A percentile compares a stretch with the other conserved stretches of the same genome.
Evolutionary conservation across 35 echinoderm and acorn worm species (phyloP).

Genomic region (Ptychodera flava): DNA sequence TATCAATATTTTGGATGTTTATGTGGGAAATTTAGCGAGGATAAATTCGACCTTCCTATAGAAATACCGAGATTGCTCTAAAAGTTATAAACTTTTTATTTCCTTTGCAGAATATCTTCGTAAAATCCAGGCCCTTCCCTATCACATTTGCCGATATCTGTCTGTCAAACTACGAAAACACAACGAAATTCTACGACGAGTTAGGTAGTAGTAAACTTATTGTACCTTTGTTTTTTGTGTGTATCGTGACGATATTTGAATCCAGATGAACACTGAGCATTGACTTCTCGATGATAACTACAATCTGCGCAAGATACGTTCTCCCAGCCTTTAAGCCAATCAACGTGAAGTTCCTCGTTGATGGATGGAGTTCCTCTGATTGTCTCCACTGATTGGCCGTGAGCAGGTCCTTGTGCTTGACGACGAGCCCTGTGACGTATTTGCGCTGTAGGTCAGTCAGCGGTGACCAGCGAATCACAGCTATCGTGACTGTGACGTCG

Average conservation of each 20-base stretch:
- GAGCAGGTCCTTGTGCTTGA: constrained; percentile 61
- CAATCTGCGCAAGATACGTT: neutral
- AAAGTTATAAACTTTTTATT: too few relatives aligned
- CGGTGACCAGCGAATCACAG: constrained; percentile 57
- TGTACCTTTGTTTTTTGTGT: neutral
- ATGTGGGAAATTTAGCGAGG: neutral
- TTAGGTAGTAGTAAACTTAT: too few relatives aligned
- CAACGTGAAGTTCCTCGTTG: neutral
- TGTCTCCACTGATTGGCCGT: constrained; percentile 47
- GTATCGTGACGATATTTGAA: neutral
- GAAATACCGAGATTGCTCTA: neutral
- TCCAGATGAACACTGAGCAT: neutral
- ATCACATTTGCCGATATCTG: too few relatives aligned
- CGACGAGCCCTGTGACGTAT: constrained; percentile 55
- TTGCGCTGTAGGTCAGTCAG: constrained; percentile 76
- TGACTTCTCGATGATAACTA: neutral
- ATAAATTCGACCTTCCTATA: neutral
- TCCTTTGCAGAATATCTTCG: too few relatives aligned
- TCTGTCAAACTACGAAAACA: too few relatives aligned
- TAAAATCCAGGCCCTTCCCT: too few relatives aligned
- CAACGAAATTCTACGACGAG: too few relatives aligned
- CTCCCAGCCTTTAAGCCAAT: neutral
- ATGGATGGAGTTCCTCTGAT: constrained; percentile 45
- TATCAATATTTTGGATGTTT: neutral
- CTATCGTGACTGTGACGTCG: constrained; percentile 52